Evolutionary conservation across 2,888 invertebrate species (phyloP), one percentile per base, ranked within the genome.

Genomic region (Oscheius myriophilus): DNA sequence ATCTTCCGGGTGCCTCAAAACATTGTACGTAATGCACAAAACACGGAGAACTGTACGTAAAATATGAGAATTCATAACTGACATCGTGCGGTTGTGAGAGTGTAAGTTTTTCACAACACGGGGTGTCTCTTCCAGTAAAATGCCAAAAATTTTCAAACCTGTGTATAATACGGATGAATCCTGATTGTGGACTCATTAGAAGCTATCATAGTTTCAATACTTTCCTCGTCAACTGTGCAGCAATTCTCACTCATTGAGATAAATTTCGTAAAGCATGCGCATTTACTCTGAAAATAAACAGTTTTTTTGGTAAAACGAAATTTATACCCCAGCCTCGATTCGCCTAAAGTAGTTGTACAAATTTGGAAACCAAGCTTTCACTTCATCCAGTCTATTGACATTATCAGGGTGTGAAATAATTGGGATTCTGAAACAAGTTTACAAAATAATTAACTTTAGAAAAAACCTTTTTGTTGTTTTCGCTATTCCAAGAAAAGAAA

Each of bases 111-210:
- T n/a, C n/a, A n/a, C n/a, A n/a, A n/a, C n/a, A n/a, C n/a, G n/a
- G n/a, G n/a, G n/a, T n/a, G n/a, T n/a, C n/a, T n/a, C n/a, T n/a
- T n/a, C n/a, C n/a, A n/a, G n/a, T n/a, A n/a, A n/a, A n/a, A n/a
- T n/a, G n/a, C n/a, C n/a, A n/a, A 18, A 57, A 18, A 14, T 12
- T 16, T 46, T 25, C 33, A 46, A 14, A 61, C 61, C 49, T 61
- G 61, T 26, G 61, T 61, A 33, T 39, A 61, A 25, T 16, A 61
- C 7, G 46, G 46, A 26, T 61, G 61, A 14, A 25, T 25, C 25
- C 18, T 11, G 11, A 59, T 23, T 23, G 59, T 45, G 6, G 33
- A 33, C 9, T 42, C 59, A 46, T 59, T 59, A 18, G 42, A 26
- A 16, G 11, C 14, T 7, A 18, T 33, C 3, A 59, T 59, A 2